Evolutionary conservation across 2,797 vertebrate species (phyloP), one percentile per base, ranked within the genome.

Genomic region (Sparus aurata): DNA sequence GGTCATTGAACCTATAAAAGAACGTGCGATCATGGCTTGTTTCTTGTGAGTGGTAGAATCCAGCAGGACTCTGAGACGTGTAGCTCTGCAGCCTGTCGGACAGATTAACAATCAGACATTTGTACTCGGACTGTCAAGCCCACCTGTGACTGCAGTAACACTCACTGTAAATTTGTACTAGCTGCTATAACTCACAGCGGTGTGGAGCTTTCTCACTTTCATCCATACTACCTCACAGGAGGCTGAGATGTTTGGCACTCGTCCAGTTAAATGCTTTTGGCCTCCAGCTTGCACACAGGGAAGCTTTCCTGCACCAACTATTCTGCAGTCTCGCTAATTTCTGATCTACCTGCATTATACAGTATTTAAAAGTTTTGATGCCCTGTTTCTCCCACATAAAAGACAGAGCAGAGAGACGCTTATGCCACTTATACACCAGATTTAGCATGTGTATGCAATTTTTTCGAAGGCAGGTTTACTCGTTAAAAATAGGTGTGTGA

Each of bases 201-300:
- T 27, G 22, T 17, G 3, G 41, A 9, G n/a, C 20, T 71, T 73
- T 74, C 77, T n/a, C 59, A 45, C 82, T 59, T 59, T 74, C 80
- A 34, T 61, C 58, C 46, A 12, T 25, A 71, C 59, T 13, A 45
- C 70, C 63, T 87, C 69, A 54, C 83, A 83, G 52, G 12, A 68
- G 65, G 57, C 45, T 50, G 82, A 78, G 52, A 88, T 25, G 53
- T 88, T 73, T 87, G 70, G 63, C 73, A n/a, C 41, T 47, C 45
- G 1, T 34, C 45, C 50, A 23, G 12, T 67, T 60, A 30, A 41
- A 70, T 75, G 13, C 47, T 45, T 68, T 50, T 4, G 23, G 27
- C 54, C 71, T 62, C n/a, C 34, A 49, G 64, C 12, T 9, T 25
- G 18, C 60, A 55, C 54, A 46, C 15, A 13, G 23, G 16, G 11